Percentiles rank a stretch among this genome's conserved stretches.
Conservation (phyloP, 2,113 vertebrate species). For the Notiomystis cincta region DNA sequence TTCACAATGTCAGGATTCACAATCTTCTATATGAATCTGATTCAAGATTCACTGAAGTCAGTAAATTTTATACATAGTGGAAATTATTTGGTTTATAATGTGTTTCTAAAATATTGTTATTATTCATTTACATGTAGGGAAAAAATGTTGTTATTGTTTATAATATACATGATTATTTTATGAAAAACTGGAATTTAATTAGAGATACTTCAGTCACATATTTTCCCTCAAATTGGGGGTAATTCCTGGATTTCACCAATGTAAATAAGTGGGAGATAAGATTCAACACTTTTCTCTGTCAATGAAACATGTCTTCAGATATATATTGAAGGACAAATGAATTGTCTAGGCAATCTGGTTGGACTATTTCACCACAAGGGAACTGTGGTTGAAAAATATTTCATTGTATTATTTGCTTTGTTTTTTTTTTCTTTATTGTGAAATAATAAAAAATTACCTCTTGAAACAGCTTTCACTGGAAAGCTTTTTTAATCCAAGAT, state of each 20-base stretch:
- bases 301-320: not conserved
- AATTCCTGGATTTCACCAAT: not conserved
- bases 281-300: not conserved
- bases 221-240: rapidly evolving
- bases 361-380: not conserved
- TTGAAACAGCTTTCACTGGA: not conserved
- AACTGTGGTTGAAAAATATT: not conserved
- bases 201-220: not conserved
- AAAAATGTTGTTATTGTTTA: not conserved
- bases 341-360: not conserved
- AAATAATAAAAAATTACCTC: not conserved
- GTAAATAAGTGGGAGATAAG: not conserved
- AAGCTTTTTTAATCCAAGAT: not conserved
- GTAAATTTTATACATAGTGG: not conserved
- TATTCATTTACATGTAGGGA: not conserved
- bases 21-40: not conserved
- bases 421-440: not conserved
- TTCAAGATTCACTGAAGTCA: not conserved
- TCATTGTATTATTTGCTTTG: not conserved
- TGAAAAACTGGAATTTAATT: not conserved
- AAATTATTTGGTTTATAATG: not conserved
- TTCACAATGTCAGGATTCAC: not conserved
- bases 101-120: not conserved
- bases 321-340: not conserved
- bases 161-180: not conserved